Conservation (phyloP, 2,113 vertebrate genomes). For the Nicator chloris region DNA sequence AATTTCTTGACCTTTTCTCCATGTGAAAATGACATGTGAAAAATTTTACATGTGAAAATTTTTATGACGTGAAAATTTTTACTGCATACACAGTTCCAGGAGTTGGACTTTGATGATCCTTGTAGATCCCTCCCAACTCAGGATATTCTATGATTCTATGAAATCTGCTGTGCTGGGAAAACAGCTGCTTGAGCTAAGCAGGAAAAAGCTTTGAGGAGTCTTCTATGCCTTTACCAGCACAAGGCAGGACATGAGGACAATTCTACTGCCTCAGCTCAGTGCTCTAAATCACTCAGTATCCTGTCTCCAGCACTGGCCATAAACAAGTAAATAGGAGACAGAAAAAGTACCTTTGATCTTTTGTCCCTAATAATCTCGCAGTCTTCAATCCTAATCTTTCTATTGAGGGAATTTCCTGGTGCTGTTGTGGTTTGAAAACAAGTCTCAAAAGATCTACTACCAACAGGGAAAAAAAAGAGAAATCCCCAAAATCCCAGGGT, state of each 20-base stretch:
- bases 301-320: neutral
- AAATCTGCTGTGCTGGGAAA: neutral
- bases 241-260: neutral
- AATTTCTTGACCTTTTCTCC: neutral
- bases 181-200: neutral
- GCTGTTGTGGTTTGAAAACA: neutral
- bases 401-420: neutral
- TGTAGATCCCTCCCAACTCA: neutral
- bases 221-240: neutral
- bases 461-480: neutral
- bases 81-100: neutral
- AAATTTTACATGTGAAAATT: too few species aligned
- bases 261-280: neutral
- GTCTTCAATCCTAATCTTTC: neutral
- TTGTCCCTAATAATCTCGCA: neutral
- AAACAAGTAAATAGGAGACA: neutral
- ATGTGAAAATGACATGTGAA: too few species aligned
- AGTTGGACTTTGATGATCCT: neutral
- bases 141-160: neutral
- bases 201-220: neutral
- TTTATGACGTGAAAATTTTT: neutral
- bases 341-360: neutral
- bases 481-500: accelerated
- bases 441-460: neutral
- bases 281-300: neutral